These are phyloP conservation scores for Smittia aterrima DNA, from an alignment of 2,888 invertebrate species.

Conservation along the genomic window DNA sequence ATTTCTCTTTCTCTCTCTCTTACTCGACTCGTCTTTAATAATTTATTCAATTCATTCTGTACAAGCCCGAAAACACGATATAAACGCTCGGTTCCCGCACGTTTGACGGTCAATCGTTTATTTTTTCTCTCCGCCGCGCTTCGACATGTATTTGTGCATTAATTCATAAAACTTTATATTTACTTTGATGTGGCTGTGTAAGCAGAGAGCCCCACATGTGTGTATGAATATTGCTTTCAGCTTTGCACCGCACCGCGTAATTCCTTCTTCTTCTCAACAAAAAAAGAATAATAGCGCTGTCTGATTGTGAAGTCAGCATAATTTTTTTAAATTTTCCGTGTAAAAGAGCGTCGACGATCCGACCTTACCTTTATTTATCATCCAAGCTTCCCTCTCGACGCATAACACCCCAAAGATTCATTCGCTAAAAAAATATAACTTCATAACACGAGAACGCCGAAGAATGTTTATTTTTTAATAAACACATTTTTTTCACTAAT, in stretches of 20 bases:
- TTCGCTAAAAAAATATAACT: background rate
- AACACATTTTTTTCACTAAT: conserved; percentile 1
- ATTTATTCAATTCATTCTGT: conserved; percentile 8
- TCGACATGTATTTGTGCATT: conserved; percentile 27
- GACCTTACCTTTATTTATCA: conserved; percentile 24
- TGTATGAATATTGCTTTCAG: background rate
- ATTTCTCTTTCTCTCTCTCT: background rate
- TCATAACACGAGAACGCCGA: background rate
- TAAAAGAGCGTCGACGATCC: background rate
- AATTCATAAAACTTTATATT: conserved; percentile 22
- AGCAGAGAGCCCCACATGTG: conserved; percentile 10
- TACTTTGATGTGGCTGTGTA: background rate
- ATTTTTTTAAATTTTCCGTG: background rate
- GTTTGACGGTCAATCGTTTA: conserved; percentile 29
- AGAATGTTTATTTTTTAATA: conserved; percentile 11
- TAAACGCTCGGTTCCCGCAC: conserved; percentile 32
- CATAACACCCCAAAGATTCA: background rate
- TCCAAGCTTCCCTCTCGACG: background rate
- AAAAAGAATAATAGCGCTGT: background rate
- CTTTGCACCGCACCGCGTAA: conserved; percentile 12
- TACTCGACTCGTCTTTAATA: background rate
- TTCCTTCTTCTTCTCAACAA: background rate
- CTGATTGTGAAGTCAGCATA: background rate
- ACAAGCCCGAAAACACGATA: background rate
- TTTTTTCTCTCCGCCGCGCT: background rate